These are phyloP conservation scores for Scelioninae gen. 1 DNA, from an alignment of 2,888 invertebrate species.

Conservation along the genomic window DNA sequence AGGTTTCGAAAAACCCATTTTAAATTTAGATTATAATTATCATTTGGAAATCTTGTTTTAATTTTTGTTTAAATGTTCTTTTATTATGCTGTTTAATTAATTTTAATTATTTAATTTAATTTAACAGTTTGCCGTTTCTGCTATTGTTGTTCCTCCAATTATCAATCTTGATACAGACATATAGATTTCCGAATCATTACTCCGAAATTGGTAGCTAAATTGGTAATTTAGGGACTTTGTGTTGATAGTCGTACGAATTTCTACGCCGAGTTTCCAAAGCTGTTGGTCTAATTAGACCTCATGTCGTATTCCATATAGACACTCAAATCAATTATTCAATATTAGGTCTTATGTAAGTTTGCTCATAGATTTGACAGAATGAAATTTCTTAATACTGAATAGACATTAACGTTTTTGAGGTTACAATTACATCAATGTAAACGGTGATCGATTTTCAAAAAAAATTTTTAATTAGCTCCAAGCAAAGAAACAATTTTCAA, in stretches of 20 bases:
- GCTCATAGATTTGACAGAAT: slow-evolving; percentile 10
- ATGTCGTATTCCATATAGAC: slow-evolving; percentile 30
- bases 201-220: slow-evolving; percentile 8
- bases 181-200: slow-evolving; percentile 18
- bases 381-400: slow-evolving; percentile 8
- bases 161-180: neutral
- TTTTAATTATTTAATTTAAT: too few relatives aligned
- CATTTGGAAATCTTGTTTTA: too few relatives aligned
- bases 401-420: neutral
- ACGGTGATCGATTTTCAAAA: neutral
- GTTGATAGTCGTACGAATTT: slow-evolving; percentile 12
- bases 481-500: neutral
- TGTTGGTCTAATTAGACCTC: slow-evolving; percentile 31
- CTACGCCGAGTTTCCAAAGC: slow-evolving; percentile 3
- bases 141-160: too few relatives aligned
- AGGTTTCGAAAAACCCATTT: too few relatives aligned
- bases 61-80: too few relatives aligned
- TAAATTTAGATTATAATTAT: too few relatives aligned
- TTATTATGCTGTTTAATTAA: too few relatives aligned
- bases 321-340: slow-evolving; percentile 28
- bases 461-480: neutral
- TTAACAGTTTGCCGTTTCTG: neutral
- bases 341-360: slow-evolving; percentile 24
- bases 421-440: neutral
- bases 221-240: slow-evolving; percentile 20